Evolutionary conservation across 53 echinoderm and acorn worm genomes (phyloP).

Genomic region (Arbacia lixula): DNA sequence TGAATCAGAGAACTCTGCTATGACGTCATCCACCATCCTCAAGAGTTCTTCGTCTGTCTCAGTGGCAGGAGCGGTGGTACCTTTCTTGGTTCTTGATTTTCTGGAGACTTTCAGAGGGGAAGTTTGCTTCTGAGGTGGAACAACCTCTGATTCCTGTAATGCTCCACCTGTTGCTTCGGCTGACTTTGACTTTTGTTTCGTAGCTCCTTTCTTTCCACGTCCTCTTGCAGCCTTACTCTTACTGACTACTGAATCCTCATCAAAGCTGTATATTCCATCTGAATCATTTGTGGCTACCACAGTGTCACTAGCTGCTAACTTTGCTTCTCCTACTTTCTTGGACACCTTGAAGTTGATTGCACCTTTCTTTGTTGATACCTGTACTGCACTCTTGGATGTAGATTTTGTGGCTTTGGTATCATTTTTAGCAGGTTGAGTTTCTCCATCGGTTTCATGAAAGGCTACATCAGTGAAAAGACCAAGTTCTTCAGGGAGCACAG

Average conservation of each 20-base stretch:
- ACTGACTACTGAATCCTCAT: slow-evolving; percentile 9
- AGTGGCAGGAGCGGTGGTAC: background rate
- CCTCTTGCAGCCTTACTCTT: slow-evolving; percentile 15
- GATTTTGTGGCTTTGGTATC: slow-evolving; percentile 44
- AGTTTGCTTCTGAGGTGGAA: background rate
- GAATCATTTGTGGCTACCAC: background rate
- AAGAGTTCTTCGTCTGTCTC: background rate
- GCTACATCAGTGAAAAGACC: slow-evolving; percentile 85
- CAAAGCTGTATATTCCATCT: slow-evolving; percentile 48
- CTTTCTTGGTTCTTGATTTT: slow-evolving; percentile 24
- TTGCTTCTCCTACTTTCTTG: background rate
- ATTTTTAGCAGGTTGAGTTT: slow-evolving; percentile 42
- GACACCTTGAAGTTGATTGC: slow-evolving; percentile 27
- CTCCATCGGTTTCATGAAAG: slow-evolving; percentile 48
- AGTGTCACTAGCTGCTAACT: background rate
- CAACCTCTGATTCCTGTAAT: background rate
- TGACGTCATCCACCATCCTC: slow-evolving; percentile 29
- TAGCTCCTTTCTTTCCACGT: background rate
- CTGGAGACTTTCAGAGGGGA: slow-evolving; percentile 2
- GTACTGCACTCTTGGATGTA: slow-evolving; percentile 44
- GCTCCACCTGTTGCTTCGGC: background rate
- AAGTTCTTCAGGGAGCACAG: slow-evolving; percentile 51
- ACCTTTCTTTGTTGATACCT: slow-evolving; percentile 35
- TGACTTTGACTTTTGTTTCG: background rate
- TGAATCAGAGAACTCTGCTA: slow-evolving; percentile 30